Base-by-base conservation (phyloP, 2,888 invertebrate species). In the Hesperia comma region DNA sequence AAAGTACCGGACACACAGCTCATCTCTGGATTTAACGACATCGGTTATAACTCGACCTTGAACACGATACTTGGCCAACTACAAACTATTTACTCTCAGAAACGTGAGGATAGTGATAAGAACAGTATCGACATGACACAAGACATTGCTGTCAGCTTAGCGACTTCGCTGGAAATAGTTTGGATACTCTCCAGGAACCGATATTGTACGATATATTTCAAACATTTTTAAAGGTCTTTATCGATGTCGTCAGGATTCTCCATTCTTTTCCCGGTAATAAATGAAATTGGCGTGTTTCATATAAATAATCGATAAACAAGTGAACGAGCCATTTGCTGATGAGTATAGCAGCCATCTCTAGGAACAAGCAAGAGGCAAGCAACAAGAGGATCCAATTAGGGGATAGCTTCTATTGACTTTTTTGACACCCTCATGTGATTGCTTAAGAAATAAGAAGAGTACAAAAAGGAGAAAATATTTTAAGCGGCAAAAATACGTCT, bases 201-300 rank as follows among this genome's bases (percentile, higher is more conserved):
- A 26, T 14, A 43, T n/a, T n/a, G 21, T 21, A 26, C 19, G 19
- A 10, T 10, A 51, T 51, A 49, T 56, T 57, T 46, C 51, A 43
- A 46, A 56, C 61, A 49, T 51, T 51, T 19, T 51, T 62, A 63
- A 57, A 49, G 51, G 51, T 40, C 55, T 57, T 63, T 57, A 57
- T 51, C 21, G 51, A 26, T 26, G 26, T 51, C 1, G 10, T 51
- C 12, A 21, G 14, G 5, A 49, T 49, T 19, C 19, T 51, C 21
- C 2, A 26, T 51, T 10, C 7, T 15, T 0, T 46, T 6, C 15
- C 7, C 43, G 17, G 7, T 8, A 46, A 17, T 17, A 15, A 17
- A 7, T 2, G 8, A 1, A 14, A 14, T 41, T 4, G 14, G 40
- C 2, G 14, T 41, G n/a, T 41, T 12, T 41, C 14, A 41, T 41